These are phyloP conservation scores for Drosophila yakuba DNA, from an alignment of 1,140 invertebrate species.

Conservation along the genomic window DNA sequence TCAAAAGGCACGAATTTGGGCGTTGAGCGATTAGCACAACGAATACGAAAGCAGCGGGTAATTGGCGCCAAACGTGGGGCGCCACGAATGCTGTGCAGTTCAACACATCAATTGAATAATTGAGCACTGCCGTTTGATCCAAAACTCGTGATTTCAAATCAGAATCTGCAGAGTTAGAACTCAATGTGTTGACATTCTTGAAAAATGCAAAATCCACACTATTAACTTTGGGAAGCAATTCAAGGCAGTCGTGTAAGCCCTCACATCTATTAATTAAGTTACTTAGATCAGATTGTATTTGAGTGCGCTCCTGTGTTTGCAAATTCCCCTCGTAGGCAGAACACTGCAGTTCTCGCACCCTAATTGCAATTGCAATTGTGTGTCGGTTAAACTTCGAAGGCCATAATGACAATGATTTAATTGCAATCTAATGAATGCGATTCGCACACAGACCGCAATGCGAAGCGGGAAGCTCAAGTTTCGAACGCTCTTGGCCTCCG, in stretches of 20 bases:
- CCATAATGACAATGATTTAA: conserved; percentile 51
- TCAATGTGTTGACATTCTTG: no score
- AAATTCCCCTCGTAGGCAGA: neutral
- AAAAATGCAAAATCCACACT: neutral
- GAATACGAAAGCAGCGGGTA: neutral
- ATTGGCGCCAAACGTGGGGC: conserved; percentile 6
- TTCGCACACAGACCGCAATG: conserved; percentile 4
- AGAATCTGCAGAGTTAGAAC: no score
- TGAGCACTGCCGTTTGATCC: neutral
- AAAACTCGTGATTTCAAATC: neutral
- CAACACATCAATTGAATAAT: neutral
- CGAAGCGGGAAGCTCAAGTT: no score
- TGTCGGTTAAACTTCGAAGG: conserved; percentile 17
- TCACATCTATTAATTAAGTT: no score
- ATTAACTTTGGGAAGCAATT: neutral
- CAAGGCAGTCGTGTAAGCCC: no score
- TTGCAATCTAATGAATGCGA: conserved; percentile 47
- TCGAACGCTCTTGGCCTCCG: neutral
- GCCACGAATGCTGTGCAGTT: no score
- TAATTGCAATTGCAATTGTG: conserved; percentile 13
- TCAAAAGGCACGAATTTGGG: neutral
- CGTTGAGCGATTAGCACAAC: neutral
- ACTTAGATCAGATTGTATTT: neutral
- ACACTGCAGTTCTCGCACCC: conserved; percentile 3
- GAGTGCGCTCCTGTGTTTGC: conserved; percentile 5